Conservation (phyloP, 2,888 invertebrate species). For the Imbricaverruca yamaguchii region DNA sequence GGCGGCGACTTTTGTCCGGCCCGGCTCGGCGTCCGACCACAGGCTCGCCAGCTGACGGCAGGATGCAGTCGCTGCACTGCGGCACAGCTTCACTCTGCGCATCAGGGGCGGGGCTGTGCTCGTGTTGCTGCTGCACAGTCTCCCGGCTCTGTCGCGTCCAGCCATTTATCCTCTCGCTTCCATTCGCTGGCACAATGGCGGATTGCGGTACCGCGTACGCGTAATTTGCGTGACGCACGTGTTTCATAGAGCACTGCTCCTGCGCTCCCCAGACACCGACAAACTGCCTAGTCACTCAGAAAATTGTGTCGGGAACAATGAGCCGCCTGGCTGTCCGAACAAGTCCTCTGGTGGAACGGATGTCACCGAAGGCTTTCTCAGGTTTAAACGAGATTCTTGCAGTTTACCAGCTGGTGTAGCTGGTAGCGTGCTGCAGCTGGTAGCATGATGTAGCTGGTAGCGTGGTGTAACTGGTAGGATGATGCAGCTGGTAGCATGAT, state of each 20-base stretch:
- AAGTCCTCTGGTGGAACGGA: neutral
- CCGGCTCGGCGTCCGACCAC: neutral
- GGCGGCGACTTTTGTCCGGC: neutral
- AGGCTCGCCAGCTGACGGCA: neutral
- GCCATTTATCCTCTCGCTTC: neutral
- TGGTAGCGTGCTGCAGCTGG: too few relatives aligned
- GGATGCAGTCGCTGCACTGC: neutral
- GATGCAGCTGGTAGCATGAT: too few relatives aligned
- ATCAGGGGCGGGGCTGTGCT: neutral
- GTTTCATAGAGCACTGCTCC: neutral
- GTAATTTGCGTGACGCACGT: neutral
- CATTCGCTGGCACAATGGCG: neutral
- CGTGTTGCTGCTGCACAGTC: neutral
- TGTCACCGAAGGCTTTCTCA: neutral
- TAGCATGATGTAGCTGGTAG: too few relatives aligned
- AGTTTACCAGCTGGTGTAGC: neutral
- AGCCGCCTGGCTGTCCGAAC: neutral
- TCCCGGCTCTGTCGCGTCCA: neutral
- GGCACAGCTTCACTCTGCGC: neutral
- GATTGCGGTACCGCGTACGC: neutral
- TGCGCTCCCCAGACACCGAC: neutral
- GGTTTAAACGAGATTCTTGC: neutral
- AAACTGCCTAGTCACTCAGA: neutral
- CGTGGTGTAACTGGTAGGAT: too few relatives aligned
- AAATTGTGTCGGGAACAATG: neutral